A percentile compares a stretch with the other conserved stretches of the same genome.
Evolutionary conservation across 2,888 invertebrate genomes (phyloP).

Genomic region (Temnothorax ravouxi): DNA sequence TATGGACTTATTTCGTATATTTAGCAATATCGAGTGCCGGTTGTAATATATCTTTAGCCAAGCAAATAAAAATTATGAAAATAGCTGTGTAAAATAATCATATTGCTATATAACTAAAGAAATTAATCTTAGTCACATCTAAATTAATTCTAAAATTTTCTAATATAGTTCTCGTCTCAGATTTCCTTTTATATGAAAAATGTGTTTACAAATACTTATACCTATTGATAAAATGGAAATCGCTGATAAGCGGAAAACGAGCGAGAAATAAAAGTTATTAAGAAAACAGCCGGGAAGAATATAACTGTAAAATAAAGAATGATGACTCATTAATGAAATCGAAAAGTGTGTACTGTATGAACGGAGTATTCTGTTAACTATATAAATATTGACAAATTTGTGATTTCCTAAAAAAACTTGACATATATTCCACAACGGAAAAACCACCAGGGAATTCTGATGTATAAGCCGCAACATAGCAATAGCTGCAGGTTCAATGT

Average conservation of each 20-base stretch:
- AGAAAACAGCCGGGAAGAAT: not conserved
- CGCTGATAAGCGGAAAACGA: not conserved
- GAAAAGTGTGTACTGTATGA: not conserved
- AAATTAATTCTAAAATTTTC: too few relatives aligned
- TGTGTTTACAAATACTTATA: too few relatives aligned
- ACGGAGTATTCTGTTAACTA: not conserved
- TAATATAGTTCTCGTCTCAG: too few relatives aligned
- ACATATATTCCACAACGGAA: not conserved
- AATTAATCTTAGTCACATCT: too few relatives aligned
- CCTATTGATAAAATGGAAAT: too few relatives aligned
- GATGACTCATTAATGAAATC: not conserved
- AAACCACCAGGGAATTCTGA: not conserved
- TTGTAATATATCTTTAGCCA: not conserved
- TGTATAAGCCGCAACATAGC: not conserved
- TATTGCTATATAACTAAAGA: not conserved
- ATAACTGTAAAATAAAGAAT: not conserved
- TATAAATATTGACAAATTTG: not conserved
- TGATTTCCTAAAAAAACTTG: not conserved
- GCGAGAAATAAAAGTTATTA: not conserved
- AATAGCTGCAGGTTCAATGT: not conserved
- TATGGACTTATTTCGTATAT: not conserved
- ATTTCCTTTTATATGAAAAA: too few relatives aligned
- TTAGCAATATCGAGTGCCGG: not conserved
- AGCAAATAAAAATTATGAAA: not conserved
- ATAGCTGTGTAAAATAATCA: not conserved